These are phyloP conservation scores for Diplazon laetatorius DNA, from an alignment of 2,888 invertebrate genomes.

Conservation along the genomic window DNA sequence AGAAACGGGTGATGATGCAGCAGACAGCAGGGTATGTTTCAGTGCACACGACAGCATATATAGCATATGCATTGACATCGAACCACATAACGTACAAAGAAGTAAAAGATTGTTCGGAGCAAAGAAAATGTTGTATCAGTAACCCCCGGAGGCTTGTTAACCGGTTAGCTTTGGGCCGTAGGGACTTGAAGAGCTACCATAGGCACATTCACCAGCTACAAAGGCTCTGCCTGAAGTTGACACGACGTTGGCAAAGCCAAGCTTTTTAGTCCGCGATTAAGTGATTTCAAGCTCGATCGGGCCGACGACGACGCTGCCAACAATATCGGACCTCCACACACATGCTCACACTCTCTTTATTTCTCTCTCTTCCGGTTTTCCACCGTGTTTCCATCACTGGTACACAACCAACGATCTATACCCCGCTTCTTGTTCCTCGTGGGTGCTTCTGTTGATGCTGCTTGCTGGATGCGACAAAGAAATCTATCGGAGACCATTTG, in stretches of 20 bases:
- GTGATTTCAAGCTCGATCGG: conserved; percentile 70
- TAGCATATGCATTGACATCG: no score
- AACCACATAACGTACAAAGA: background rate
- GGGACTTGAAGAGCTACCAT: conserved; percentile 6
- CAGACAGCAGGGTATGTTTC: no score
- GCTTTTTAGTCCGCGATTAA: conserved; percentile 67
- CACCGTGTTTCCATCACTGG: conserved; percentile 12
- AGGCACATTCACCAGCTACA: conserved; percentile 39
- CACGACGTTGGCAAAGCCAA: conserved; percentile 58
- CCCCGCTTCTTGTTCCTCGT: background rate
- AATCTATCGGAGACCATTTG: conserved; percentile 16
- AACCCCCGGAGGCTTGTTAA: conserved; percentile 1
- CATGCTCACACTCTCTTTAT: conserved; percentile 24
- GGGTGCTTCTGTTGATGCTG: conserved; percentile 19
- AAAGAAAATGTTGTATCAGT: background rate
- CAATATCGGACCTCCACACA: conserved; percentile 51
- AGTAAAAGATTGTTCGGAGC: background rate
- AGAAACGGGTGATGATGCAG: background rate
- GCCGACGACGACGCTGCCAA: conserved; percentile 58
- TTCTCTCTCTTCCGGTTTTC: conserved; percentile 10
- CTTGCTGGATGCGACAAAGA: conserved; percentile 1
- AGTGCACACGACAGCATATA: no score
- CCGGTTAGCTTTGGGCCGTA: no score
- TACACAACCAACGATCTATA: conserved; percentile 10
- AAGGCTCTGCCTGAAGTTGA: conserved; percentile 59